phyloP scores from a whole-genome alignment of 2,797 vertebrate genomes.

The Varecia variegata region DNA sequence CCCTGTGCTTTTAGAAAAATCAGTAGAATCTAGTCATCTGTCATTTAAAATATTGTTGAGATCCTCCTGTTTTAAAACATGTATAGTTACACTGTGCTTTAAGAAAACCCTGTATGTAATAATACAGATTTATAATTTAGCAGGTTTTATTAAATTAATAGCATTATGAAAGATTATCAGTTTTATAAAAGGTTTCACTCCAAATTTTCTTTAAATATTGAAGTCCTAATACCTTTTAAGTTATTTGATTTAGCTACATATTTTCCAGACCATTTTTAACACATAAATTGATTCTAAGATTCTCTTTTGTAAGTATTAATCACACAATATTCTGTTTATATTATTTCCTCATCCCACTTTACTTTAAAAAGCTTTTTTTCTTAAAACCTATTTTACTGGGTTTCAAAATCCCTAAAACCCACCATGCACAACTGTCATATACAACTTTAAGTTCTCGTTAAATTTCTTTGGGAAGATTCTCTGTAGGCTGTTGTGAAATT shows the following conservation, averaged over 20 bases:
- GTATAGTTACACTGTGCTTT: neutral
- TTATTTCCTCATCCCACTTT: neutral
- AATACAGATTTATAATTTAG: neutral
- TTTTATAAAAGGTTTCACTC: neutral
- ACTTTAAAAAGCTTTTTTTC: neutral
- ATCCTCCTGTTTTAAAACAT: neutral
- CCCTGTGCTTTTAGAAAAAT: neutral
- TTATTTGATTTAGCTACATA: neutral
- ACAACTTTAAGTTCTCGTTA: neutral
- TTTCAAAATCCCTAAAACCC: neutral
- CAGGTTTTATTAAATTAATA: neutral
- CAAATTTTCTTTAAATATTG: neutral
- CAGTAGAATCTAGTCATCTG: neutral
- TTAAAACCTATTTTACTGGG: neutral
- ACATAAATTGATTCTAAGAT: neutral
- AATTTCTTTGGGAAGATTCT: neutral
- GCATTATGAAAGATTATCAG: neutral
- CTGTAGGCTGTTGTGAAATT: neutral
- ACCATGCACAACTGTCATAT: neutral
- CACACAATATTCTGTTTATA: neutral
- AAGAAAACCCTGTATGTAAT: neutral
- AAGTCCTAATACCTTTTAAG: neutral
- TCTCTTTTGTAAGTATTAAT: neutral
- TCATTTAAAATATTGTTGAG: neutral
- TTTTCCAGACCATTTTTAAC: constrained; percentile 3